Evolutionary conservation across 2,113 vertebrate genomes (phyloP).

Genomic region (Antigone vipio): DNA sequence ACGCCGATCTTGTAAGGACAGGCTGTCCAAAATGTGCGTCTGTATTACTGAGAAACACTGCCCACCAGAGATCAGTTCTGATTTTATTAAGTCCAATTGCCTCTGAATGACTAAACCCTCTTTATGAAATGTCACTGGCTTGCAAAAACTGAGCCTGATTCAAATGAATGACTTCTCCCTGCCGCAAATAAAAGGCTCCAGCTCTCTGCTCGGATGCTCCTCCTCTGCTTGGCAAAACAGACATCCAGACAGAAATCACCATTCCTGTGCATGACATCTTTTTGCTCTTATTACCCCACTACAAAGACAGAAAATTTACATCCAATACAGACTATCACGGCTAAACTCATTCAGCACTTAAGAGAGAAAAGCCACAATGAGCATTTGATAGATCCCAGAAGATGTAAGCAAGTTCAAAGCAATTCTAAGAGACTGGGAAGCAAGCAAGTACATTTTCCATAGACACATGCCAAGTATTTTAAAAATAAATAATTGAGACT

Average conservation of each 20-base stretch:
- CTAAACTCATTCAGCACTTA: conserved; percentile 45
- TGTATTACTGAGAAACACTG: not conserved
- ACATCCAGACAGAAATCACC: conserved; percentile 19
- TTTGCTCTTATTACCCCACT: conserved; percentile 12
- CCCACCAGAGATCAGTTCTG: not conserved
- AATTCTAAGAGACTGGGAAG: conserved; percentile 42
- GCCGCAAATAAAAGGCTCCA: not conserved
- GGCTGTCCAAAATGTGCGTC: not conserved
- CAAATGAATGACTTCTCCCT: not conserved
- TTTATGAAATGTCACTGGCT: not conserved
- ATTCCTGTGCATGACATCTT: not conserved
- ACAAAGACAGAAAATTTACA: conserved; percentile 34
- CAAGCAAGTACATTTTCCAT: conserved; percentile 43
- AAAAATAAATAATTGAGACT: conserved; percentile 68
- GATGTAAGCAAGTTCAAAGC: conserved; percentile 52
- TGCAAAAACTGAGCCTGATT: not conserved
- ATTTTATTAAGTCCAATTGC: conserved; percentile 25
- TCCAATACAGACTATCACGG: not conserved
- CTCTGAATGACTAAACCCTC: conserved; percentile 4
- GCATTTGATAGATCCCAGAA: conserved; percentile 53
- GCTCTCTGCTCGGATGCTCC: not conserved
- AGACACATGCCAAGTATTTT: conserved; percentile 60
- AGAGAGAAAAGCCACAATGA: conserved; percentile 30
- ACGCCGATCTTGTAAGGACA: not conserved
- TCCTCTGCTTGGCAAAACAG: not conserved